phyloP scores from a whole-genome alignment of 2,797 vertebrate species.

The Agapornis canus region DNA sequence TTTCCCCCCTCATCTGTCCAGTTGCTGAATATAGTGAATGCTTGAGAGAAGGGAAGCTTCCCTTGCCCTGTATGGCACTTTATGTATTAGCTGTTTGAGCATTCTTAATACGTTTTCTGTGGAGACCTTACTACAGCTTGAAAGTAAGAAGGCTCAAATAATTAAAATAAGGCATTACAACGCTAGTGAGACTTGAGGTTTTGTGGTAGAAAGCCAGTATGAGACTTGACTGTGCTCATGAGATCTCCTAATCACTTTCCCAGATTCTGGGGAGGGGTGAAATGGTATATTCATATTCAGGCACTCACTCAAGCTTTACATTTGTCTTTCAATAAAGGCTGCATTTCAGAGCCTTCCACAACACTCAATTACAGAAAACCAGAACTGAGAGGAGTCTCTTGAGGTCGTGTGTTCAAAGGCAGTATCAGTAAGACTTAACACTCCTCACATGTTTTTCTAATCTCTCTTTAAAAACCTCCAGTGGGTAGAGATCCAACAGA shows the following conservation, averaged over 20 bases:
- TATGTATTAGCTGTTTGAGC: neutral
- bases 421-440: neutral
- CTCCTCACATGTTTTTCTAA: slow-evolving; percentile 19
- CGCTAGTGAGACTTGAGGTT: neutral
- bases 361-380: neutral
- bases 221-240: neutral
- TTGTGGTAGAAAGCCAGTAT: neutral
- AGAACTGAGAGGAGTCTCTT: neutral
- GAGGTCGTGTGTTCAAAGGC: slow-evolving; percentile 27
- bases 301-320: neutral
- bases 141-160: neutral
- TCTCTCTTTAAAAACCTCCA: slow-evolving; percentile 31
- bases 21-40: neutral
- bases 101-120: neutral
- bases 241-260: neutral
- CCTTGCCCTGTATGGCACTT: no score
- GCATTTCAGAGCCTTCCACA: slow-evolving; percentile 1
- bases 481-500: slow-evolving; percentile 1
- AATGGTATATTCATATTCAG: neutral
- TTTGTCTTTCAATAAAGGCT: slow-evolving; percentile 1
- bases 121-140: neutral
- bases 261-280: neutral
- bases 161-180: neutral
- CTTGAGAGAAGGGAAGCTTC: neutral
- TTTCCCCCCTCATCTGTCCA: accelerated